Percentiles rank a stretch among this genome's conserved stretches.
These are phyloP conservation scores for Phenganax subtilis DNA, from an alignment of 92 coral and sea anemone genomes.

Conservation along the genomic window DNA sequence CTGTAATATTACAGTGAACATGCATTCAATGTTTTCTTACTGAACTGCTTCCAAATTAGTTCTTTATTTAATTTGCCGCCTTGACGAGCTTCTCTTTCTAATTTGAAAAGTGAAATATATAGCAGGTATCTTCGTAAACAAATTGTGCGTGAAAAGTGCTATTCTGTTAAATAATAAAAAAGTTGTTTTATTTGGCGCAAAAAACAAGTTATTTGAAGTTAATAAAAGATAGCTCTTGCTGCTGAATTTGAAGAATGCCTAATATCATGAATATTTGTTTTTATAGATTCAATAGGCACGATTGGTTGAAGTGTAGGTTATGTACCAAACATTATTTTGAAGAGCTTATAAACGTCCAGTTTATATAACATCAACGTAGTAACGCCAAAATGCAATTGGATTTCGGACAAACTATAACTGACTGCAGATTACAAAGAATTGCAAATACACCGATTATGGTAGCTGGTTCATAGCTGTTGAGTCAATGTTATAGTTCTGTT, in stretches of 20 bases:
- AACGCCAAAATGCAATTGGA: no score
- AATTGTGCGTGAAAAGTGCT: conserved; percentile 1
- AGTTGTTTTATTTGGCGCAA: conserved; percentile 17
- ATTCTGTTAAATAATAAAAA: conserved; percentile 9
- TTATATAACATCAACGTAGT: no score
- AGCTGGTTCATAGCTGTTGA: no score
- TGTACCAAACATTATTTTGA: no score
- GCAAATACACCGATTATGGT: no score
- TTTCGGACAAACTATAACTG: no score
- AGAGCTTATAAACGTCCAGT: no score
- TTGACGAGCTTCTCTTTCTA: neutral
- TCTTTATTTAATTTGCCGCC: conserved; percentile 7
- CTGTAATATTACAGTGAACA: conserved; percentile 7
- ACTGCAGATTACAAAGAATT: no score
- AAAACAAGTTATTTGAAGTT: conserved; percentile 1
- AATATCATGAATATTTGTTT: no score
- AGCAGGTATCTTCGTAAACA: neutral
- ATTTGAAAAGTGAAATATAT: neutral
- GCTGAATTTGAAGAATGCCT: neutral
- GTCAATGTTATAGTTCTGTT: no score
- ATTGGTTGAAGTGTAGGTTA: no score
- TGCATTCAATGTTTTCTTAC: neutral
- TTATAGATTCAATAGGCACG: no score
- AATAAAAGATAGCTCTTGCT: neutral
- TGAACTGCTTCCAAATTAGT: neutral